A percentile compares a stretch with the other conserved stretches of the same genome.
Conservation (phyloP, 2,797 vertebrate genomes). For the Pempheris klunzingeri region DNA sequence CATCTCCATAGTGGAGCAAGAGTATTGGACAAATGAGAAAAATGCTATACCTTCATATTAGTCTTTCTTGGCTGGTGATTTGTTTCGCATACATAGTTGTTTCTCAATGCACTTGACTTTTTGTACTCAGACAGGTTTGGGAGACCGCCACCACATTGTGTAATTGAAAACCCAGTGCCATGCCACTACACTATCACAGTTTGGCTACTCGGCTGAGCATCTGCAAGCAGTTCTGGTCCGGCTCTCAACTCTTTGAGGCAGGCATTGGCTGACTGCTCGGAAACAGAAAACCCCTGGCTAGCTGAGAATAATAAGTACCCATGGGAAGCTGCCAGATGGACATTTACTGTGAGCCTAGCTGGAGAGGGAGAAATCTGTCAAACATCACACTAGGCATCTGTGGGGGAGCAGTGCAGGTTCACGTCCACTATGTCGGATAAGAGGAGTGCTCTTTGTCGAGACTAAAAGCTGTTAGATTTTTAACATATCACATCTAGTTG, state of each 20-base stretch:
- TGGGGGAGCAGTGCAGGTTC: conserved; percentile 75
- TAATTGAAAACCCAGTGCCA: conserved; percentile 79
- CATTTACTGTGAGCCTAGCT: conserved; percentile 84
- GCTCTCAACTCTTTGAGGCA: conserved; percentile 74
- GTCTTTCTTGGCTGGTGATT: conserved; percentile 15
- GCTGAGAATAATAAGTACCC: conserved; percentile 86
- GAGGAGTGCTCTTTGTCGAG: conserved; percentile 66
- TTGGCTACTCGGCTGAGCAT: conserved; percentile 72
- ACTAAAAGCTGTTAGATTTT: conserved; percentile 72
- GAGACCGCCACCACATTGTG: conserved; percentile 55
- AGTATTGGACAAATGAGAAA: conserved; percentile 43
- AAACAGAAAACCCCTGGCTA: conserved; percentile 84
- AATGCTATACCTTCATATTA: conserved; percentile 3
- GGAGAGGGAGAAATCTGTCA: conserved; percentile 85
- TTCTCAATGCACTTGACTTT: conserved; percentile 41
- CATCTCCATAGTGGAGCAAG: conserved; percentile 44
- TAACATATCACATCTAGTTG: conserved; percentile 53
- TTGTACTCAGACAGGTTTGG: conserved; percentile 39
- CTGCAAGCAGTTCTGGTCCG: conserved; percentile 78
- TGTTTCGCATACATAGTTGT: conserved; percentile 20
- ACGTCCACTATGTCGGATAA: conserved; percentile 73
- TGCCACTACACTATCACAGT: conserved; percentile 59
- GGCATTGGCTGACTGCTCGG: conserved; percentile 74
- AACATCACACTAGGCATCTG: conserved; percentile 82
- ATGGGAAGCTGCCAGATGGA: conserved; percentile 86